A percentile compares a stretch with the other conserved stretches of the same genome.
Evolutionary conservation across 2,888 invertebrate genomes (phyloP).

Genomic region (Calameuta filiformis): DNA sequence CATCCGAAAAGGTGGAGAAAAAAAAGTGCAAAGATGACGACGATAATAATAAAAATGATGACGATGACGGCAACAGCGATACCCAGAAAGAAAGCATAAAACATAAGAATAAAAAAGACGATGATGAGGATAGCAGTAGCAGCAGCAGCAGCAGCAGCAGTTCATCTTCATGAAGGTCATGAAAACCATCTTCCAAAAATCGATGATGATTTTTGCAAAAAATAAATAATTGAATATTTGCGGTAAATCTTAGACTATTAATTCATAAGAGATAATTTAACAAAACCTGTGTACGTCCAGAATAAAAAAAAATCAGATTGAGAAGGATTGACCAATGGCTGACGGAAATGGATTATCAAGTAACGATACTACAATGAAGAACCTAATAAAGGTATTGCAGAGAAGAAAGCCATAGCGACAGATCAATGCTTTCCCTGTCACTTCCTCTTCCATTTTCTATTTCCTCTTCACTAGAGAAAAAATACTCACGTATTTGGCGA

Average conservation of each 20-base stretch:
- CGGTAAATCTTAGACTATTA: not conserved
- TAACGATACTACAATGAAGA: not conserved
- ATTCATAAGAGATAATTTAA: not conserved
- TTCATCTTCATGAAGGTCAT: not conserved
- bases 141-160: constrained; percentile 28
- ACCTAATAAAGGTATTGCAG: not conserved
- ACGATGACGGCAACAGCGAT: constrained; percentile 11
- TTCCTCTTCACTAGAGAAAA: not conserved
- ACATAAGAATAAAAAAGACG: constrained; percentile 12
- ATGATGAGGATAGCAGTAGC: constrained; percentile 13
- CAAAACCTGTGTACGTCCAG: not conserved
- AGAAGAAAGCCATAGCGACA: not conserved
- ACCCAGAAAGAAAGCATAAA: constrained; percentile 7
- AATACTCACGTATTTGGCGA: constrained; percentile 53
- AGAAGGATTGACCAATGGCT: not conserved
- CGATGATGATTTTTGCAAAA: too few species aligned
- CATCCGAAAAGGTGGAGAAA: not conserved
- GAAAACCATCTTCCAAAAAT: not conserved
- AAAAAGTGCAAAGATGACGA: not conserved
- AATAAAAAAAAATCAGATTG: not conserved
- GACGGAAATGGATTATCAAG: not conserved
- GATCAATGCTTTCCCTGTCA: not conserved
- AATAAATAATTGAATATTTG: not conserved
- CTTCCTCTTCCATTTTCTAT: not conserved
- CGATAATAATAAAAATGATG: constrained; percentile 23